Evolutionary conservation across 2,797 vertebrate genomes (phyloP), one percentile per base, ranked within the genome.

Genomic region (Pseudopleuronectes americanus): DNA sequence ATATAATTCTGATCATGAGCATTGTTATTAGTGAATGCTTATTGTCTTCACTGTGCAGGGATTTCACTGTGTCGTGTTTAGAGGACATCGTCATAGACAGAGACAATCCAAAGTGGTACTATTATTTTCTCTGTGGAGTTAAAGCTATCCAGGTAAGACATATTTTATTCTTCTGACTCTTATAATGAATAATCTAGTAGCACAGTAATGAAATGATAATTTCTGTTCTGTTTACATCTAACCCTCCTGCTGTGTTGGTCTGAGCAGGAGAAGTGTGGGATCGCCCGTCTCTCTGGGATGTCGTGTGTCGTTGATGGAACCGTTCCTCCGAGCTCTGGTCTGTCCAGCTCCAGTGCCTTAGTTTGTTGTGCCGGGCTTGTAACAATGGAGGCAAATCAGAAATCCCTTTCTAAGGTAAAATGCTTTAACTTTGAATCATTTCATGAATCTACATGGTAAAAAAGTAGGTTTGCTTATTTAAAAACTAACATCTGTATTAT

Each of bases 71-170:
- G 66, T 91, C 87, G 8, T 87, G 89, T 65, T 84, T 92, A 51
- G 92, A 93, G 77, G 91, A 94, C 71, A 94, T 99, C 74, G 63
- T 89, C 66, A 97, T 99, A 77, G 95, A 99, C 90, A 93, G 93
- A 91, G 93, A 94, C 9, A 95, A 97, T 87, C 97, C 96, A 87
- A 90, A 95, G 3, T 99, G 98, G 98, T 83, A 96, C 90, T 96
- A 96, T 91, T 99, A 99, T 87, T 99, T 99, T 90, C 94, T 99
- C n/a, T 99, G 98, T 92, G 98, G 98, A 71, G 93, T 97, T 64
- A 98, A 97, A 93, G 98, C 98, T 77, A 95, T 99, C 84, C 95
- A 98, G 98, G 98, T 99, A 92, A 93, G 62, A 60, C 47, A 2
- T 8, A 3, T 24, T 43, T 51, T 38, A 22, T n/a, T 61, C 14